These are phyloP conservation scores for Steromphala cineraria DNA, from an alignment of 2,888 invertebrate genomes.

Conservation along the genomic window DNA sequence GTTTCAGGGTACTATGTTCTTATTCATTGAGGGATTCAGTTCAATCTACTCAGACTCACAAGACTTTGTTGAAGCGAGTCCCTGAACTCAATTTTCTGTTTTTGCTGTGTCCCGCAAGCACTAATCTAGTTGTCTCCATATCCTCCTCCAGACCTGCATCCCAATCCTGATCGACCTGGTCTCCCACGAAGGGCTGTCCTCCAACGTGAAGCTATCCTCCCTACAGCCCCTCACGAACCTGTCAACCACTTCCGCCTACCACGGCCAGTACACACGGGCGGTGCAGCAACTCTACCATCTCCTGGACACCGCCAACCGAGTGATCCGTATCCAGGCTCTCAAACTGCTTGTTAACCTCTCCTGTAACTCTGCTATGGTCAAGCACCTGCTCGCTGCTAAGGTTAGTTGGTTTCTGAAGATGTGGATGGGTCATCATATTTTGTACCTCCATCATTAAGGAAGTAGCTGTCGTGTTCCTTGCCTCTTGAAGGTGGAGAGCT, in stretches of 20 bases:
- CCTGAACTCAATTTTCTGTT: no score
- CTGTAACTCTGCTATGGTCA: slow-evolving; percentile 79
- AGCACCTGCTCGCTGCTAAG: slow-evolving; percentile 79
- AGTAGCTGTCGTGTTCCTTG: no score
- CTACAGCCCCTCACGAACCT: slow-evolving; percentile 79
- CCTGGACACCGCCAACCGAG: slow-evolving; percentile 74
- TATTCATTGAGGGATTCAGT: no score
- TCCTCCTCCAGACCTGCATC: slow-evolving; percentile 75
- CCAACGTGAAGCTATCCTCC: slow-evolving; percentile 76
- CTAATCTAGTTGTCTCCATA: no score
- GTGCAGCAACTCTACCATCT: slow-evolving; percentile 77
- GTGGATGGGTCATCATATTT: background rate
- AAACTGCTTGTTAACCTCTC: slow-evolving; percentile 80
- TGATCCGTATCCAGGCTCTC: slow-evolving; percentile 77
- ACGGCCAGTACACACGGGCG: slow-evolving; percentile 77
- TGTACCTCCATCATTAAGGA: background rate
- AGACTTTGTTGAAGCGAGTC: no score
- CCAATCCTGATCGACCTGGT: slow-evolving; percentile 76
- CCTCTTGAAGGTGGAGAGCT: no score
- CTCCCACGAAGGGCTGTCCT: slow-evolving; percentile 72
- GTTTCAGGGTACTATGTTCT: no score
- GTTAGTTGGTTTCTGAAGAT: slow-evolving; percentile 66
- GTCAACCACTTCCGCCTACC: slow-evolving; percentile 77
- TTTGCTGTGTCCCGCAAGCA: no score
- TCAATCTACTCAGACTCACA: no score